Evolutionary conservation across 2,113 vertebrate genomes (phyloP).

Genomic region (Thinocorus orbignyianus): DNA sequence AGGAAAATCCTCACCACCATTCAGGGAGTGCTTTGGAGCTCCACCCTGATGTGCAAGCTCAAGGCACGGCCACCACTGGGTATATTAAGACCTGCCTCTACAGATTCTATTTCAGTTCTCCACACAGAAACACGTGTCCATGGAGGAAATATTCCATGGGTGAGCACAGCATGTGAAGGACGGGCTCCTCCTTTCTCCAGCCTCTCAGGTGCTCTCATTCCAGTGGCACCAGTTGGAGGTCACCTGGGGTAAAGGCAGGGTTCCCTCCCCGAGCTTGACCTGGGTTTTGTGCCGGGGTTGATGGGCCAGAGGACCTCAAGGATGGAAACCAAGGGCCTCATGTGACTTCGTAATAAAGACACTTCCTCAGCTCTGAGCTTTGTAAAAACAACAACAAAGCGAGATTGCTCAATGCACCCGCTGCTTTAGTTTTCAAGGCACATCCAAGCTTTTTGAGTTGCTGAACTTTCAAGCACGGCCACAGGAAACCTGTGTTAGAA

Average conservation of each 20-base stretch:
- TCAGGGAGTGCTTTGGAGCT: not conserved
- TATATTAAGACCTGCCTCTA: not conserved
- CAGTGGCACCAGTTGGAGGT: not conserved
- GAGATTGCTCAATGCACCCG: not conserved
- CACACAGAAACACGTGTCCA: not conserved
- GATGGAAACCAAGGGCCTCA: not conserved
- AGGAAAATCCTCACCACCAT: not conserved
- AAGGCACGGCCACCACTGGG: not conserved
- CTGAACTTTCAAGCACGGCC: not conserved
- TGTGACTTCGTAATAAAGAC: not conserved
- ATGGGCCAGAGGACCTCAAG: not conserved
- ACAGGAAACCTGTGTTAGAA: not conserved
- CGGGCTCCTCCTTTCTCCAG: not conserved
- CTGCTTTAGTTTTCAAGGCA: not conserved
- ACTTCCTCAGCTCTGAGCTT: not conserved
- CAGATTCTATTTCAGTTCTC: not conserved
- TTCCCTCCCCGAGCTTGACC: not conserved
- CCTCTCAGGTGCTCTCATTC: not conserved
- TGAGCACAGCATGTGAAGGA: not conserved
- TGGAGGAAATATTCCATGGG: not conserved
- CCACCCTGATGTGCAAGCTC: fast-evolving
- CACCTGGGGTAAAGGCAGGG: fast-evolving
- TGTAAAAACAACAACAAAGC: not conserved
- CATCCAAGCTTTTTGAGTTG: not conserved
- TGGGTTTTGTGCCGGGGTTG: not conserved